Conservation (phyloP, 2,888 invertebrate genomes). For the Noctua janthe region DNA sequence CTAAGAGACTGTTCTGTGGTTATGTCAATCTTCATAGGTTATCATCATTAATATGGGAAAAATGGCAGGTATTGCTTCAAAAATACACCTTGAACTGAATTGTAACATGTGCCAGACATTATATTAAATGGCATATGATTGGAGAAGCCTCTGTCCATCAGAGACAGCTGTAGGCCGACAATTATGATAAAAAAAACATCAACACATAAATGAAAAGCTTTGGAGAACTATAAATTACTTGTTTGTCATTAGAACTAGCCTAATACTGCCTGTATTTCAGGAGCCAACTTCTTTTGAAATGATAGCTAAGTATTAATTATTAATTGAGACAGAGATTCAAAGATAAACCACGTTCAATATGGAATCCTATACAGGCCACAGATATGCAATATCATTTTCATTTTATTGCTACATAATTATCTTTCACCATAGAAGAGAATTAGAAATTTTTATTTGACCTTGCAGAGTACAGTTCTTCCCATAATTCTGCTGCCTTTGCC, state of each 20-base stretch:
- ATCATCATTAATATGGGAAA: not conserved
- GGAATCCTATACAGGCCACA: not conserved
- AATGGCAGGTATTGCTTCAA: not conserved
- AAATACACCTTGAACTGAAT: not conserved
- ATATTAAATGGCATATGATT: not conserved
- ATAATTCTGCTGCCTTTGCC: slow-evolving; percentile 1
- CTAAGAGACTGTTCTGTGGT: not conserved
- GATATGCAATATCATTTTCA: not conserved
- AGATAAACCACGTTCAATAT: not conserved
- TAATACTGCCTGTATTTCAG: no score
- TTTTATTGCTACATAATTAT: not conserved
- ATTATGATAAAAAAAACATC: not conserved
- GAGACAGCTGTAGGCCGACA: no score
- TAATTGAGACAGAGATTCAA: not conserved
- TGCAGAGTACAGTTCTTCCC: not conserved
- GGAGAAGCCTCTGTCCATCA: not conserved
- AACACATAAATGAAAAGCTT: not conserved
- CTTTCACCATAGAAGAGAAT: not conserved
- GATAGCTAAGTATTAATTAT: not conserved
- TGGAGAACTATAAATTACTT: not conserved
- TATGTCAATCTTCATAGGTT: not conserved
- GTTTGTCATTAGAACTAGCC: not conserved
- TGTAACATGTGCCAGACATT: not conserved
- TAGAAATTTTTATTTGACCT: slow-evolving; percentile 27
- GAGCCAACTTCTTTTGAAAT: not conserved